A percentile compares a stretch with the other conserved stretches of the same genome.
Conservation (phyloP, 2,113 vertebrate genomes). For the Rhodinocichla rosea region DNA sequence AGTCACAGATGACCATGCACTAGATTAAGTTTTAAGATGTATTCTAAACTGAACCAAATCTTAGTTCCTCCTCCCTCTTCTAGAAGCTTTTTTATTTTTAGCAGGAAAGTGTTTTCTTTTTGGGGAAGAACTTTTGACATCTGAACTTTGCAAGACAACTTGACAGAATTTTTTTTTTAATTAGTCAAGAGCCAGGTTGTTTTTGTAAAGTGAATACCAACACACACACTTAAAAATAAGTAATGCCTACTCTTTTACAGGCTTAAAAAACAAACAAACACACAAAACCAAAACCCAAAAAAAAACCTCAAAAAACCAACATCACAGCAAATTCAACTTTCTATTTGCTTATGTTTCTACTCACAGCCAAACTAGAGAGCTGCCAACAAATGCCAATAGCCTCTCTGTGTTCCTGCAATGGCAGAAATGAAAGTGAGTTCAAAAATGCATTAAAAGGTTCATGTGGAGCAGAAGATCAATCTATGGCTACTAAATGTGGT, state of each 20-base stretch:
- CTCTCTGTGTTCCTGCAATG: neutral
- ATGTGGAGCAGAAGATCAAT: neutral
- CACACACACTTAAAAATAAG: neutral
- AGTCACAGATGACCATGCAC: neutral
- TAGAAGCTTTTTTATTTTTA: neutral
- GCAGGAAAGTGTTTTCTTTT: neutral
- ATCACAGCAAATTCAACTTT: neutral
- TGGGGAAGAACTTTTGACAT: neutral
- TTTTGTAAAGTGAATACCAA: neutral
- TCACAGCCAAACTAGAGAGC: neutral
- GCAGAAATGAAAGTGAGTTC: neutral
- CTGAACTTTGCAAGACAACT: neutral
- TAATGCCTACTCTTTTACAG: neutral
- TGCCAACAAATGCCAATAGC: rapidly evolving
- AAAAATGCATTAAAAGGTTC: neutral
- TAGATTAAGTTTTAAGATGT: neutral
- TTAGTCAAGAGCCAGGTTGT: neutral
- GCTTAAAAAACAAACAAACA: neutral
- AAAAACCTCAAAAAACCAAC: neutral
- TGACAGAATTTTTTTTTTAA: neutral
- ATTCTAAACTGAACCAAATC: neutral
- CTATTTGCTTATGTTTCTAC: neutral
- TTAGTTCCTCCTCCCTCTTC: neutral
- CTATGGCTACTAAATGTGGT: neutral
- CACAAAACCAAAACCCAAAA: neutral